Evolutionary conservation across 2,888 invertebrate genomes (phyloP).

Genomic region (Brachyptera putata): DNA sequence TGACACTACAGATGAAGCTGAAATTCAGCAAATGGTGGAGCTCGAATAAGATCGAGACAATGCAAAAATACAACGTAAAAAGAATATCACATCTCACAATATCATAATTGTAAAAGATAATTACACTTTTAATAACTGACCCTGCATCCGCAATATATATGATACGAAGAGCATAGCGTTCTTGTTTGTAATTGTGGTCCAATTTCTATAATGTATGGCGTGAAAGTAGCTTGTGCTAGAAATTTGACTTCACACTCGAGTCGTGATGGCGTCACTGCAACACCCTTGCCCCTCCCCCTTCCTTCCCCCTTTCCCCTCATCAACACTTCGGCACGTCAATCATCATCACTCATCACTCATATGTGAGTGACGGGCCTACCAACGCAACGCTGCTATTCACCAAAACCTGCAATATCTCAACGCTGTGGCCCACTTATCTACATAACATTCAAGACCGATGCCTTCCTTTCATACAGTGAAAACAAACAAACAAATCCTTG

Average conservation of each 20-base stretch:
- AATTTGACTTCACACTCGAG: too few relatives aligned
- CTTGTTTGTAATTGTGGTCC: background rate
- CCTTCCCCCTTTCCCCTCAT: background rate
- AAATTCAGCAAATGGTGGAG: too few relatives aligned
- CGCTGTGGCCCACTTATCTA: background rate
- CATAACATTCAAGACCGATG: too few relatives aligned
- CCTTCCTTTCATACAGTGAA: background rate
- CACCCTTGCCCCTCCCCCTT: background rate
- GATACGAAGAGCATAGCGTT: too few relatives aligned
- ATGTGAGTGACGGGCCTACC: slow-evolving; percentile 4
- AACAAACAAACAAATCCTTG: slow-evolving; percentile 9
- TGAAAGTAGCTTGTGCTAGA: background rate
- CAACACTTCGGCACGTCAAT: slow-evolving; percentile 8
- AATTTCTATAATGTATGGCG: background rate
- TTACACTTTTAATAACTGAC: too few relatives aligned
- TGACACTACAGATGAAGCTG: too few relatives aligned
- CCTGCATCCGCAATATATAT: too few relatives aligned
- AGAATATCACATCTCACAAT: too few relatives aligned
- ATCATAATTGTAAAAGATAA: too few relatives aligned
- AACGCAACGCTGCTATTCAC: background rate
- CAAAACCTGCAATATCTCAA: background rate
- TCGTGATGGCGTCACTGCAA: background rate
- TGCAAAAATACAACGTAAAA: too few relatives aligned
- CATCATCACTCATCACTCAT: slow-evolving; percentile 19
- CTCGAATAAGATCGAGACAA: too few relatives aligned